Evolutionary conservation across 53 echinoderm and acorn worm species (phyloP).

Genomic region (Hippasteria phrygiana): DNA sequence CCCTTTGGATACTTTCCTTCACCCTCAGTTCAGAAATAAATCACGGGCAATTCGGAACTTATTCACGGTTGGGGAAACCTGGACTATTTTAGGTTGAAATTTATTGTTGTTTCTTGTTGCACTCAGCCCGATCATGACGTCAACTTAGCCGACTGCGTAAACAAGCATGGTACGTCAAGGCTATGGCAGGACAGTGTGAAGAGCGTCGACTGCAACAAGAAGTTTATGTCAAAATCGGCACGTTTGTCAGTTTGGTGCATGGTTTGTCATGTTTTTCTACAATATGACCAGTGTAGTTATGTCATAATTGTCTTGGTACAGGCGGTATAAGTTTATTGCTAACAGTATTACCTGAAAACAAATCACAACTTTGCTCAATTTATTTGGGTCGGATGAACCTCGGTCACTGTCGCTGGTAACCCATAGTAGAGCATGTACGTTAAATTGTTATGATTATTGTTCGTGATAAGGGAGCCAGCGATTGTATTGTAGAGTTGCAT

Average conservation of each 20-base stretch:
- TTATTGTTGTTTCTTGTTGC: constrained; percentile 90
- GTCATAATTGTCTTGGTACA: neutral
- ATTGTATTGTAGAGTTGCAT: constrained; percentile 8
- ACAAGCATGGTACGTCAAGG: constrained; percentile 73
- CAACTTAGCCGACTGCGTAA: constrained; percentile 95
- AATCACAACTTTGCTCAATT: too few relatives aligned
- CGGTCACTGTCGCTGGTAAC: too few relatives aligned
- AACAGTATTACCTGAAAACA: too few relatives aligned
- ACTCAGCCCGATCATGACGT: constrained; percentile 89
- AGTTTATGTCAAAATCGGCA: neutral
- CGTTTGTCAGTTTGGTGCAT: neutral
- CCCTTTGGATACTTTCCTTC: neutral
- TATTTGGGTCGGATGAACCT: too few relatives aligned
- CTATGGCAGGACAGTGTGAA: neutral
- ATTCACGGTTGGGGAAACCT: neutral
- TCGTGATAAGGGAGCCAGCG: neutral
- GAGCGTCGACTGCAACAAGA: constrained; percentile 41
- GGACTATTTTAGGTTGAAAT: constrained; percentile 57
- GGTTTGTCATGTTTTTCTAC: neutral
- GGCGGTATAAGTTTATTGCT: too few relatives aligned
- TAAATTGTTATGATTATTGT: too few relatives aligned
- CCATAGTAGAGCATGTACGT: too few relatives aligned
- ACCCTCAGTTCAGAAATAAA: neutral
- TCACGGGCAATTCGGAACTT: neutral
- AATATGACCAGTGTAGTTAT: neutral